Evolutionary conservation across 2,797 vertebrate species (phyloP), one percentile per base, ranked within the genome.

Genomic region (Ceryle rudis): DNA sequence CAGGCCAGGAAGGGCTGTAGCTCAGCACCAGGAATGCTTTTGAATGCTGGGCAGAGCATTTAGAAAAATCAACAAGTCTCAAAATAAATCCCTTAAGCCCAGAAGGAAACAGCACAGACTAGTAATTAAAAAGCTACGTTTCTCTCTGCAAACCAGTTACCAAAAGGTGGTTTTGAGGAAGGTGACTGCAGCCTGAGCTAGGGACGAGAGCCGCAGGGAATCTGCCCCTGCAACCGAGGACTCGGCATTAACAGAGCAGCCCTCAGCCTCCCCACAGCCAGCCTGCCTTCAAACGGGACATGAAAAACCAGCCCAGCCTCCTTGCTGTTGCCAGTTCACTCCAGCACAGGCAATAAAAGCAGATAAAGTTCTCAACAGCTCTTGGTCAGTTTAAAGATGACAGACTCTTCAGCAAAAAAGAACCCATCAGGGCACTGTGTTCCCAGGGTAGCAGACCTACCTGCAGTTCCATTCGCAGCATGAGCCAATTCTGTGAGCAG

Each of bases 231-330:
- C 57, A 16, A 35, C 5, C 2, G 1, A 17, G 3, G 6, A 7
- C 62, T 58, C 2, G 0, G 25, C 2, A 3, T 23, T 1, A 3
- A 4, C 10, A 9, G 57, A 35, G 21, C 61, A 37, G 35, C 66
- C 44, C 31, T 21, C 22, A 1, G 35, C 44, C 2, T 20, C 9
- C 44, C 35, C 14, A 2, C 31, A 35, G 69, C 46, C 11, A 4
- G 5, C 28, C 33, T 12, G 9, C 3, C 5, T 37, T 25, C 60
- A 42, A 29, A 31, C 10, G 15, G 44, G 28, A 28, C 0, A 0
- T 12, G 2, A 11, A 10, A 33, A 33, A 10, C 10, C 51, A 44
- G 44, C 72, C 44, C 64, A 11, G 13, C 49, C 31, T 42, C 55
- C 47, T 25, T 11, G 14, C n/a, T 29, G 49, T 14, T 7, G 0